A percentile compares a stretch with the other conserved stretches of the same genome.
Evolutionary conservation across 1,140 invertebrate genomes (phyloP).

Genomic region (Amphibalanus amphitrite): DNA sequence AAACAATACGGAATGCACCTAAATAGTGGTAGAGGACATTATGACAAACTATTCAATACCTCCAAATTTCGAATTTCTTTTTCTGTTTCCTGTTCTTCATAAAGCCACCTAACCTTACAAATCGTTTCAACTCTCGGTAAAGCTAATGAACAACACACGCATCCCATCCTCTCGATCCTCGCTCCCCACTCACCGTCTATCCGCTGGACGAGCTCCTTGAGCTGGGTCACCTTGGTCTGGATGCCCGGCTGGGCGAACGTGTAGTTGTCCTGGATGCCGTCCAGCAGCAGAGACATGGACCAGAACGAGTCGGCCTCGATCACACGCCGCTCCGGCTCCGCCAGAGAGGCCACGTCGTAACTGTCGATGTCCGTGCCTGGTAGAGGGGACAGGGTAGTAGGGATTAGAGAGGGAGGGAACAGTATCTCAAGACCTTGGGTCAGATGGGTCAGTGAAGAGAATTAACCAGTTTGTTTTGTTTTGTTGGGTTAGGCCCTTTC

Average conservation of each 20-base stretch:
- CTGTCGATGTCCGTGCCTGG: conserved; percentile 67
- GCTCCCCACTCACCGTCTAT: conserved; percentile 58
- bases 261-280: conserved; percentile 99
- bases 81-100: too few relatives aligned
- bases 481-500: too few relatives aligned
- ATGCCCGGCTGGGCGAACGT: conserved; percentile 99
- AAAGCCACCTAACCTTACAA: too few relatives aligned
- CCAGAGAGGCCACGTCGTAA: conserved; percentile 61
- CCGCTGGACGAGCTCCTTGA: conserved; percentile 88
- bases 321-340: conserved; percentile 54
- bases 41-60: too few relatives aligned
- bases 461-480: too few relatives aligned
- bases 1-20: too few relatives aligned
- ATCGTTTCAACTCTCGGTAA: too few relatives aligned
- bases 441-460: too few relatives aligned
- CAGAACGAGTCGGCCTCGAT: conserved; percentile 99
- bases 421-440: too few relatives aligned
- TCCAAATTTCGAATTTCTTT: too few relatives aligned
- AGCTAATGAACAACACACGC: not conserved
- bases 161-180: not conserved
- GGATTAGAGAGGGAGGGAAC: too few relatives aligned
- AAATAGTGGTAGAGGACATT: too few relatives aligned
- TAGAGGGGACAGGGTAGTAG: conserved; percentile 7
- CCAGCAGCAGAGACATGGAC: conserved; percentile 94
- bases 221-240: conserved; percentile 71